A percentile compares a stretch with the other conserved stretches of the same genome.
Evolutionary conservation across 2,797 vertebrate genomes (phyloP).

Genomic region (Rhynchonycteris naso): DNA sequence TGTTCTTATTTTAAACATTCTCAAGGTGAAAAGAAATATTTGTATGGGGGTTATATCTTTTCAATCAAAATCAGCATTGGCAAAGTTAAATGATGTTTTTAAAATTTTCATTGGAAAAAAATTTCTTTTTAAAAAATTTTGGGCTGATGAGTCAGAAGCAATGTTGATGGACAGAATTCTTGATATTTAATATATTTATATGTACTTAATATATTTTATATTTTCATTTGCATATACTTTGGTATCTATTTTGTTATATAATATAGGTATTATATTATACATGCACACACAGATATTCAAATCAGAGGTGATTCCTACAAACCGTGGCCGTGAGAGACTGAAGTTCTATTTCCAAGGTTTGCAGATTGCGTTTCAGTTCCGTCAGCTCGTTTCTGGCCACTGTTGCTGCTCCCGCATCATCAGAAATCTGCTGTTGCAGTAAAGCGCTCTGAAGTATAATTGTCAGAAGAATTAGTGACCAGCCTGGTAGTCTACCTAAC

Average conservation of each 20-base stretch:
- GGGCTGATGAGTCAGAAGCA: background rate
- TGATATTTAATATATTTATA: background rate
- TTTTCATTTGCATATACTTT: background rate
- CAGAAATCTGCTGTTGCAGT: conserved; percentile 78
- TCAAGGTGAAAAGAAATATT: background rate
- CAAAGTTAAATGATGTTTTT: background rate
- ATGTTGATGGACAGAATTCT: background rate
- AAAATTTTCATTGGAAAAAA: background rate
- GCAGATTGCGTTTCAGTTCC: conserved; percentile 81
- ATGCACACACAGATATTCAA: background rate
- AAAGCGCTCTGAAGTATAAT: conserved; percentile 75
- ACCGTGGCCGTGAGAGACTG: conserved; percentile 83
- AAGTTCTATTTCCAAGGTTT: conserved; percentile 85
- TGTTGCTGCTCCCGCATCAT: conserved; percentile 61
- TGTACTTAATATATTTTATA: background rate
- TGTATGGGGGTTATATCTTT: background rate
- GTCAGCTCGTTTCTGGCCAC: conserved; percentile 78
- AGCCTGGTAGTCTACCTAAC: accelerated
- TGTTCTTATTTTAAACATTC: background rate
- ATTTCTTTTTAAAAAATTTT: background rate
- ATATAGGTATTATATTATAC: background rate
- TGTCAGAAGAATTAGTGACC: background rate
- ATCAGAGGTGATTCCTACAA: conserved; percentile 6
- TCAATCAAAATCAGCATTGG: background rate
- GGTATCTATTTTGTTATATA: background rate